phyloP scores from a whole-genome alignment of 2,113 vertebrate species.

The Albula glossodonta region DNA sequence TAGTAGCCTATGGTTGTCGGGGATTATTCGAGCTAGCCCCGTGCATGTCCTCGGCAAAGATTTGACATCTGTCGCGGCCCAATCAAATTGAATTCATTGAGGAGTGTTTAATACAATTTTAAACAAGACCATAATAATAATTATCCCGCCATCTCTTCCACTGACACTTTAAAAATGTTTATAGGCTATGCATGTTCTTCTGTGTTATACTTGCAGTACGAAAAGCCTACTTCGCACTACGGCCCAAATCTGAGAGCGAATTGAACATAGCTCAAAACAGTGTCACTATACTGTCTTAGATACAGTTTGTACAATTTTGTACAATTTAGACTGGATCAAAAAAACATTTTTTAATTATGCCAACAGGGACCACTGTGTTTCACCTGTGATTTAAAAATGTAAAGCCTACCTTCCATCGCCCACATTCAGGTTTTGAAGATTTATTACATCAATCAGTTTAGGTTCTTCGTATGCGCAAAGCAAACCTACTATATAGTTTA shows the following conservation, averaged over 20 bases:
- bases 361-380: not conserved
- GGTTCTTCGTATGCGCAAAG: not conserved
- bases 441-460: not conserved
- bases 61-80: not conserved
- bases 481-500: not conserved
- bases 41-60: not conserved
- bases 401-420: not conserved
- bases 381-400: not conserved
- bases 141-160: not conserved
- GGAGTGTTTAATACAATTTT: not conserved
- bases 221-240: no score
- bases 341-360: not conserved
- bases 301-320: not conserved
- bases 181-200: not conserved
- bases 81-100: not conserved
- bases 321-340: not conserved
- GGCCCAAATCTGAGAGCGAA: no score
- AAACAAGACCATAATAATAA: not conserved
- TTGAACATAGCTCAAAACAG: not conserved
- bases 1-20: constrained; percentile 23
- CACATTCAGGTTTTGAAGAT: not conserved
- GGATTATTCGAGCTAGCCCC: not conserved
- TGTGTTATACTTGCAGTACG: not conserved
- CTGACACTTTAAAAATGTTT: not conserved
- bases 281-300: not conserved